Evolutionary conservation across 2,113 vertebrate genomes (phyloP), one percentile per base, ranked within the genome.

Genomic region (Gobiocypris rarus): DNA sequence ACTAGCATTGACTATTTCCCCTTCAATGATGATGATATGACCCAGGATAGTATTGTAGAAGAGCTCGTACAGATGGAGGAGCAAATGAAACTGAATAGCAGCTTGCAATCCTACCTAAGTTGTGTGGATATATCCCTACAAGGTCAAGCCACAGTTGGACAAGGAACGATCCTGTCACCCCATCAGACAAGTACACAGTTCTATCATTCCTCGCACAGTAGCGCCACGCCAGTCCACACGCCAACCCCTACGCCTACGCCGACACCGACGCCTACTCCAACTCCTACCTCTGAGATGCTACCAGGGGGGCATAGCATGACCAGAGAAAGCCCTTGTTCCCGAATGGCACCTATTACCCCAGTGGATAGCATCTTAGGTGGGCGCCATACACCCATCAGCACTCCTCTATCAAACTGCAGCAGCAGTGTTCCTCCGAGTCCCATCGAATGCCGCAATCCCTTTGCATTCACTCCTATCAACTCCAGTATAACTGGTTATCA

Each of bases 11-110:
- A 93, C 93, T 99, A 96, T 92, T 98, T 99, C 86, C 96, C 96
- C 0, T 99, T 99, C 88, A 86, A 91, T 92, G 96, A 97, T 69
- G 98, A 99, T 0, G 98, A 99, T 74, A 96, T 99, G 74, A 99
- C 98, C 54, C 98, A 99, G 88, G 98, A 99, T 87, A 99, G 98
- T 92, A 99, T 99, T 77, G 97, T 99, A 85, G 97, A 99, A 91
- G 98, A 99, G 91, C 93, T 99, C 85, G 98, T 99, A 88, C 96
- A 97, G 88, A 99, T 99, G 97, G 98, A 99, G 87, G 97, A 99
- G 91, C 98, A 99, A 83, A 99, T 99, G 97, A 97, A 97, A 24
- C 92, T 98, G 84, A 97, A 96, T 89, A 92, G 89, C 76, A 93
- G 89, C 86, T 93, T 96, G 69, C 96, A 97, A 87, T 87, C 95